Evolutionary conservation across 2,797 vertebrate species (phyloP).

Genomic region (Pachyuromys duprasi): DNA sequence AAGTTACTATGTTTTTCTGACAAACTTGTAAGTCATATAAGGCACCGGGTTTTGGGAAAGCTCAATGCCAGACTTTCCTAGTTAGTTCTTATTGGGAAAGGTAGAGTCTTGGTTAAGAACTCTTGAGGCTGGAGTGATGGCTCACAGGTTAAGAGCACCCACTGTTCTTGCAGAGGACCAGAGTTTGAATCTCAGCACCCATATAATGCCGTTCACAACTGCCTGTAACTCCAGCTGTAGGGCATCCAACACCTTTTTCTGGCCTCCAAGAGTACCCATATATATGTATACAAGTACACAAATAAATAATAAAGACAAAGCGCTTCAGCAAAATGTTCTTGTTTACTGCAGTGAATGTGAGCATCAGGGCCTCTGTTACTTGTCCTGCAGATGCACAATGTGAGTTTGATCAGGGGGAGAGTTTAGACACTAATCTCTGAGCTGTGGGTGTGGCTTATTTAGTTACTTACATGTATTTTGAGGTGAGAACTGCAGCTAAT

Average conservation of each 20-base stretch:
- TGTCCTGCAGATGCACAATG: not conserved
- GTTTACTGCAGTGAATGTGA: not conserved
- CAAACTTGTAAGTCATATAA: not conserved
- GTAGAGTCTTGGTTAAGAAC: not conserved
- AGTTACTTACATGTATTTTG: not conserved
- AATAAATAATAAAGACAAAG: too few relatives aligned
- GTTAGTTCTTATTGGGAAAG: not conserved
- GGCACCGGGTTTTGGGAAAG: not conserved
- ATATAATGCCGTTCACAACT: not conserved
- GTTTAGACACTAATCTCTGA: not conserved
- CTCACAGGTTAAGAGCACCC: not conserved
- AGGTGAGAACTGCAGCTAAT: not conserved
- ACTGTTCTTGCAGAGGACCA: not conserved
- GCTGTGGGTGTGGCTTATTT: not conserved
- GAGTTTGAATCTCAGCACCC: not conserved
- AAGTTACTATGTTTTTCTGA: not conserved
- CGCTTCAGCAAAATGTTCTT: not conserved
- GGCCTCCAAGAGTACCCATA: not conserved
- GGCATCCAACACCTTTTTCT: too few relatives aligned
- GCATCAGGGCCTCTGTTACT: not conserved
- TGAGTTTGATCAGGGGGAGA: not conserved
- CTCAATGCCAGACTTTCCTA: not conserved
- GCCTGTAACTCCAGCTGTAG: not conserved
- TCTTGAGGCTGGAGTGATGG: not conserved
- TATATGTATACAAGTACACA: not conserved